Evolutionary conservation across 2,888 invertebrate species (phyloP).

Genomic region (Drosophila atroscutellata): DNA sequence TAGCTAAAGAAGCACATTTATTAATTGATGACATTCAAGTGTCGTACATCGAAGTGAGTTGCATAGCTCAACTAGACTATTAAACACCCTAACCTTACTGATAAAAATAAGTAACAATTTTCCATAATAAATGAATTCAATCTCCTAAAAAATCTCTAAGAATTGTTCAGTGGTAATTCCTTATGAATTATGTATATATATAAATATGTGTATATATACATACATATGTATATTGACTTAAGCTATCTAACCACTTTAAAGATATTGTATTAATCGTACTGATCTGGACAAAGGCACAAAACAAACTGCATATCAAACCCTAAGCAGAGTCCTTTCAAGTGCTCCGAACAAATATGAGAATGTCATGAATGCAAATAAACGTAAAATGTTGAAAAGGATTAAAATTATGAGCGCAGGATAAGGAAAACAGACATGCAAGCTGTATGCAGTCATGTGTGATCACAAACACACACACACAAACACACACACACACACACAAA

Average conservation of each 20-base stretch:
- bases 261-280: constrained; percentile 26
- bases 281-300: constrained; percentile 16
- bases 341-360: constrained; percentile 36
- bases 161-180: neutral
- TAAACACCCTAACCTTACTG: neutral
- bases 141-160: neutral
- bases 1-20: constrained; percentile 33
- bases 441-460: constrained; percentile 57
- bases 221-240: constrained; percentile 3
- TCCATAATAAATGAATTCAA: neutral
- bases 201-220: neutral
- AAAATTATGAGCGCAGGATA: constrained; percentile 79
- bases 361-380: constrained; percentile 64
- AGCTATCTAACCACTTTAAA: constrained; percentile 16
- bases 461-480: constrained; percentile 21
- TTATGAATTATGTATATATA: neutral
- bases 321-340: constrained; percentile 21
- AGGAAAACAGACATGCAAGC: constrained; percentile 58
- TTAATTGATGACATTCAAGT: constrained; percentile 53
- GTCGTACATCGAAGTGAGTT: constrained; percentile 6
- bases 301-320: constrained; percentile 2
- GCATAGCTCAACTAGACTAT: constrained; percentile 14
- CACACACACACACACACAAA: constrained; percentile 1
- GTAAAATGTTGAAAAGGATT: constrained; percentile 70
- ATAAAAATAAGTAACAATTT: neutral